Conservation (phyloP, 2,113 vertebrate species). For the Mastomys coucha region DNA sequence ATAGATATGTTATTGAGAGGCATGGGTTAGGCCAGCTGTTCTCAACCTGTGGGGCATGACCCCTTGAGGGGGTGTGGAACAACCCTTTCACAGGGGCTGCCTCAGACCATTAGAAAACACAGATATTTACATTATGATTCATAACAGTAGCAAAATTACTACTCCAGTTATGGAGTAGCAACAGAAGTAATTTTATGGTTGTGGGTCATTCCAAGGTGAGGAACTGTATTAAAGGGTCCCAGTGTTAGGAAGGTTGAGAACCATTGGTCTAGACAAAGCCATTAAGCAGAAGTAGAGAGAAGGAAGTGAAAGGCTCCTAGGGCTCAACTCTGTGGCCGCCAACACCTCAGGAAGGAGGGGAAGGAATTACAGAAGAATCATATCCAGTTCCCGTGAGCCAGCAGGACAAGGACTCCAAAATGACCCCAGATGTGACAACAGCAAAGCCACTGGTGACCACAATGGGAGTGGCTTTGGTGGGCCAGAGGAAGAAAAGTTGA, state of each 20-base stretch:
- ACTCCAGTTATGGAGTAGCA: not conserved
- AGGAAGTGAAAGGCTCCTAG: not conserved
- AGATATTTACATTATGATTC: not conserved
- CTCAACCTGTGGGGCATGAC: not conserved
- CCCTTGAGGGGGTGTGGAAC: not conserved
- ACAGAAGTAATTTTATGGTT: not conserved
- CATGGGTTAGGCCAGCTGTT: not conserved
- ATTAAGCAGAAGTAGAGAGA: not conserved
- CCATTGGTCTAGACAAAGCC: not conserved
- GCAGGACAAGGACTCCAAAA: not conserved
- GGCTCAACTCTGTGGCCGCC: not conserved
- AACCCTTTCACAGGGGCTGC: not conserved
- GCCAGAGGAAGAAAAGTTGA: not conserved
- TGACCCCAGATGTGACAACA: too few species aligned
- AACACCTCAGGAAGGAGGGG: not conserved
- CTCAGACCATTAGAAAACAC: not conserved
- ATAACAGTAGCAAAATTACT: not conserved
- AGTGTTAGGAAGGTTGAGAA: not conserved
- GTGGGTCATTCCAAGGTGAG: not conserved
- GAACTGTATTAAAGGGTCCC: not conserved
- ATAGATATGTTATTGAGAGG: not conserved
- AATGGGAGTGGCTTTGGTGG: not conserved
- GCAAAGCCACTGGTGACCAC: not conserved
- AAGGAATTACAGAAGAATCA: not conserved
- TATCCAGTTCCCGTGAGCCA: not conserved